Conservation (phyloP, 2,113 vertebrate genomes). For the Psophia crepitans region DNA sequence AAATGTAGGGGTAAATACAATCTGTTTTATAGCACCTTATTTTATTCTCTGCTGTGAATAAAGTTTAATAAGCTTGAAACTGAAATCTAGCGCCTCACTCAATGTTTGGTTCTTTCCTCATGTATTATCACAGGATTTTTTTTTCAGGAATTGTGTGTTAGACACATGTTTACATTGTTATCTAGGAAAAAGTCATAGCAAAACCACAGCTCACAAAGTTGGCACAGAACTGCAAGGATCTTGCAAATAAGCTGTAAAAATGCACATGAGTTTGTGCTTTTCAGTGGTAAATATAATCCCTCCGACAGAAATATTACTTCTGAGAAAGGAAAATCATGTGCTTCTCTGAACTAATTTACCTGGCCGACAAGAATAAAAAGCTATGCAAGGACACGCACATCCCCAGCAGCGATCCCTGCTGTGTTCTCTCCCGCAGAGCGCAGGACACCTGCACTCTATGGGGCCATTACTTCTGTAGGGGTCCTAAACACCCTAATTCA, state of each 20-base stretch:
- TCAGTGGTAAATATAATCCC: background rate
- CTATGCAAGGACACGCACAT: background rate
- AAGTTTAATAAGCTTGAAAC: slow-evolving; percentile 1
- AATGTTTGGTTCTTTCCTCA: background rate
- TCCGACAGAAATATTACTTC: background rate
- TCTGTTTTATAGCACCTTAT: background rate
- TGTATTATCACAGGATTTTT: background rate
- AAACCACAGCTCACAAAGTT: background rate
- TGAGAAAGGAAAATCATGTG: background rate
- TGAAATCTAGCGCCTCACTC: background rate
- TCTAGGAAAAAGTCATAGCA: background rate
- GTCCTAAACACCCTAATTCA: background rate
- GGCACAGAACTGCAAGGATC: background rate
- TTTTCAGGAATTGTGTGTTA: background rate
- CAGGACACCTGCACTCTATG: rapidly evolving
- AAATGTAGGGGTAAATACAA: background rate
- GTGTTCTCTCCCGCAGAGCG: rapidly evolving
- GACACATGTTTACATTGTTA: background rate
- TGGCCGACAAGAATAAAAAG: background rate
- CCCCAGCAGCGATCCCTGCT: background rate
- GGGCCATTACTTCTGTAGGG: background rate
- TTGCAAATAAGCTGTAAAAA: background rate
- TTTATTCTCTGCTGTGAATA: background rate
- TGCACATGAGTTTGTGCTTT: background rate
- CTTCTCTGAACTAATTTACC: background rate